These are phyloP conservation scores for Trissolcus basalis DNA, from an alignment of 1,140 invertebrate genomes.

Conservation along the genomic window DNA sequence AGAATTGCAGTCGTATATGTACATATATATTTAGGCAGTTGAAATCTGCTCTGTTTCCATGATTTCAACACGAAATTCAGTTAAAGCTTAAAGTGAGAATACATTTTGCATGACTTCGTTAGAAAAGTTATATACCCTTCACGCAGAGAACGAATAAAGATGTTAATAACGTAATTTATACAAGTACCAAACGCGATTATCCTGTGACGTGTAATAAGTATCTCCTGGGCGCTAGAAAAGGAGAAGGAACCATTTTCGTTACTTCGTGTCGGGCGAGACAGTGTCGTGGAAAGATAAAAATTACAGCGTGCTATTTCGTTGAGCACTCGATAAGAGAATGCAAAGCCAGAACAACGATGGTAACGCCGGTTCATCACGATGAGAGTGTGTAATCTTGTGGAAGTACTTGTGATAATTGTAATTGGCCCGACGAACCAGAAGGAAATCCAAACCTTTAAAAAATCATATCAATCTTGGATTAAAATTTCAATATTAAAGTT, in stretches of 20 bases:
- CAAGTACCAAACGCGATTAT: constrained; percentile 51
- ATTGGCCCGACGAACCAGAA: constrained; percentile 19
- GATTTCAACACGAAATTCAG: constrained; percentile 6
- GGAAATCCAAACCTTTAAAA: constrained; percentile 15
- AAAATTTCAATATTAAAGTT: too few relatives aligned
- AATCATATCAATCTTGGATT: not conserved
- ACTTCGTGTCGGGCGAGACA: constrained; percentile 47
- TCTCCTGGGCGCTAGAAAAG: constrained; percentile 30
- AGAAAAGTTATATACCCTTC: constrained; percentile 45
- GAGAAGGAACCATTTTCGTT: constrained; percentile 41
- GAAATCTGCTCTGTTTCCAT: not conserved
- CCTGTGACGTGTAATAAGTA: constrained; percentile 49
- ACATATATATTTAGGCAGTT: too few relatives aligned
- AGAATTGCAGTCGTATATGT: too few relatives aligned
- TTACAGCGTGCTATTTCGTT: constrained; percentile 36
- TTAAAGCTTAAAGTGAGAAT: constrained; percentile 34
- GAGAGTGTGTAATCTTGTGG: constrained; percentile 41
- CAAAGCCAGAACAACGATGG: constrained; percentile 19
- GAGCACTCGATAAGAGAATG: constrained; percentile 24
- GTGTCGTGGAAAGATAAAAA: constrained; percentile 50
- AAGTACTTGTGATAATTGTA: constrained; percentile 41
- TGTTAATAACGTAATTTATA: constrained; percentile 56
- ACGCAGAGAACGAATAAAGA: constrained; percentile 39
- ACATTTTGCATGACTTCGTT: constrained; percentile 49
- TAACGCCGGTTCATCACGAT: constrained; percentile 32